Percentiles rank a stretch among this genome's conserved stretches.
Conservation (phyloP, 2,797 vertebrate species). For the Champsocephalus esox region DNA sequence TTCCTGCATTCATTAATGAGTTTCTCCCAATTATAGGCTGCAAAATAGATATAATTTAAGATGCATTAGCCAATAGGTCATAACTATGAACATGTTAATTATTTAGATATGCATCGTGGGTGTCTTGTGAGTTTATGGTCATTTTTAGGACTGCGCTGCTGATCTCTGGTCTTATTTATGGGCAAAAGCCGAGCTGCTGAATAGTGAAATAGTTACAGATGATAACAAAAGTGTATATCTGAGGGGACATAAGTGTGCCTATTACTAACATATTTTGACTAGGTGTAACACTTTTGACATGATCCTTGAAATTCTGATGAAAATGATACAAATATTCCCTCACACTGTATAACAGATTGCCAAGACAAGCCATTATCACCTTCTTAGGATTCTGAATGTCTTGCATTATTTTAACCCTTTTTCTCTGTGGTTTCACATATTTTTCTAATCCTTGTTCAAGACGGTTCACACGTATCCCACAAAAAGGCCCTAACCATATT, state of each 20-base stretch:
- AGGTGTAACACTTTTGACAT: not conserved
- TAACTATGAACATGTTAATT: constrained; percentile 26
- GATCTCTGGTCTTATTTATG: constrained; percentile 19
- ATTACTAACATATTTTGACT: not conserved
- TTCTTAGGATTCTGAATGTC: too few species aligned
- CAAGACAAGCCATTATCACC: too few species aligned
- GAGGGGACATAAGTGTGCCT: not conserved
- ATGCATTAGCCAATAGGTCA: constrained; percentile 3
- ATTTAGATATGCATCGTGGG: not conserved
- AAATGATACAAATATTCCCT: not conserved
- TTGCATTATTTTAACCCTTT: too few species aligned
- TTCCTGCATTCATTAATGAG: not conserved
- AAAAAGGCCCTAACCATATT: too few species aligned
- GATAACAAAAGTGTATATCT: constrained; percentile 5
- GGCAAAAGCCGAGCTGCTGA: not conserved
- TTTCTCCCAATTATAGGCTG: not conserved
- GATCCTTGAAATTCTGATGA: not conserved
- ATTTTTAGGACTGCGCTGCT: constrained; percentile 21
- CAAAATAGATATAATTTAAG: constrained; percentile 16
- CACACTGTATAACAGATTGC: not conserved
- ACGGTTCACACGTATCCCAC: too few species aligned
- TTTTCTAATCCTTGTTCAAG: too few species aligned
- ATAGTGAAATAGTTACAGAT: constrained; percentile 20
- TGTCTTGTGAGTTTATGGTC: constrained; percentile 9
- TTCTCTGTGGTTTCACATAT: too few species aligned